Base-by-base conservation (phyloP, 2,797 vertebrate species). In the Chaetophractus vellerosus region DNA sequence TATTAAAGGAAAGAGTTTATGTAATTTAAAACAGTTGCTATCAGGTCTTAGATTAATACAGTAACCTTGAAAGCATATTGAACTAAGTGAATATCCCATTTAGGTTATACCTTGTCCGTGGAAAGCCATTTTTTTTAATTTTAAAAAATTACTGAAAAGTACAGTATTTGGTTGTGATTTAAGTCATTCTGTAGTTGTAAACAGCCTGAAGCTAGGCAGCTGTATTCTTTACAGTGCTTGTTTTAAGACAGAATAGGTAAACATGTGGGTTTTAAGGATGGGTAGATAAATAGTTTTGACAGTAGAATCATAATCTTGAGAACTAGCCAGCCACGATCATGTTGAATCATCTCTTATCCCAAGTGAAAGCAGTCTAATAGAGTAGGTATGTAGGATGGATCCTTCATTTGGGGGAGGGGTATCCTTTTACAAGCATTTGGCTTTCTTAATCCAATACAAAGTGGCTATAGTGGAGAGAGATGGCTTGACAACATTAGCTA, bases 281-380 rank as follows among this genome's bases (percentile, higher is more conserved):
- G 88, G 11, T 86, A 82, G 31, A 96, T 91, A 75, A 96, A 92
- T 10, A 88, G 61, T 96, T 97, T 97, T 97, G 10, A 93, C 96
- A 96, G 75, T 94, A 94, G 97, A 96, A 93, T 94, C 6, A 97
- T 94, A 96, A 93, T 95, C 64, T 80, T 96, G 16, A 95, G 94
- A 96, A 96, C 52, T 33, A 81, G 72, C 45, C n/a, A 94, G 64
- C 82, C 1, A 91, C 18, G 96, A 71, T 90, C 64, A 74, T 78
- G 81, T 88, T 74, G 89, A 82, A 88, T 72, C 94, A 90, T 96
- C n/a, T 94, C 66, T 90, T 91, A 26, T 87, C 69, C 86, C 92
- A 95, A 95, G 92, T 33, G 66, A 90, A 88, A 72, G 41, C 33
- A 72, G n/a, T 78, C 19, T 38, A 94, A 26, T 59, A 66, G 41